Base-by-base conservation (phyloP, 2,113 vertebrate species). In the Albula glossodonta region DNA sequence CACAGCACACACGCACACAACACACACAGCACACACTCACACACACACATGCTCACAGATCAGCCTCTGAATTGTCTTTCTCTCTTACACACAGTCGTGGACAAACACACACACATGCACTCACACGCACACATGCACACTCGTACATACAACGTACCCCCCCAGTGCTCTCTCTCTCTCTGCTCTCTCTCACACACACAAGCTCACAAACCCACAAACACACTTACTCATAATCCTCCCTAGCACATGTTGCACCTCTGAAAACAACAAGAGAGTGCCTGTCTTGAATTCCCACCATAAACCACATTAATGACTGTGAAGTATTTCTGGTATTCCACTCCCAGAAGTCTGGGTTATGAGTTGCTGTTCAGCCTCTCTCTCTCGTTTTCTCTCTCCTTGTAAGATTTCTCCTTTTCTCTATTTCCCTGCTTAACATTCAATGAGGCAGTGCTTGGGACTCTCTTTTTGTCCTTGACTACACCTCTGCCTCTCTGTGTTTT, bases 321-420 rank as follows among this genome's bases (percentile, higher is more conserved):
- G 78, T 83, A 89, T 91, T 87, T 85, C 81, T 84, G 90, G 88
- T 83, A 88, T 89, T 86, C 81, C 74, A 22, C 91, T 92, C 90
- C 88, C 86, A 87, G 89, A 89, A 91, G 84, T 83, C 82, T 56
- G 51, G 48, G 31, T 79, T 78, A 25, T 57, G 81, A 86, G n/a
- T 53, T 15, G 41, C 48, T 85, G 77, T 87, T 78, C 56, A 78
- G 51, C 80, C 81, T 51, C 79, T 79, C 56, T 10, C 51, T 84
- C 25, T 79, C 49, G 70, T 57, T 81, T 63, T 25, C 50, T 70
- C 78, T 80, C 52, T 77, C 56, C 10, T 51, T 41, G 52, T 49
- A 31, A 17, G 51, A 51, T 56, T 48, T 50, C 57, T 74, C 63
- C 31, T n/a, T 49, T 19, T 15, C 22, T 66, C 17, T 66, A 5